A percentile compares a stretch with the other conserved stretches of the same genome.
Conservation (phyloP, 2,113 vertebrate genomes). For the Sturnira hondurensis region DNA sequence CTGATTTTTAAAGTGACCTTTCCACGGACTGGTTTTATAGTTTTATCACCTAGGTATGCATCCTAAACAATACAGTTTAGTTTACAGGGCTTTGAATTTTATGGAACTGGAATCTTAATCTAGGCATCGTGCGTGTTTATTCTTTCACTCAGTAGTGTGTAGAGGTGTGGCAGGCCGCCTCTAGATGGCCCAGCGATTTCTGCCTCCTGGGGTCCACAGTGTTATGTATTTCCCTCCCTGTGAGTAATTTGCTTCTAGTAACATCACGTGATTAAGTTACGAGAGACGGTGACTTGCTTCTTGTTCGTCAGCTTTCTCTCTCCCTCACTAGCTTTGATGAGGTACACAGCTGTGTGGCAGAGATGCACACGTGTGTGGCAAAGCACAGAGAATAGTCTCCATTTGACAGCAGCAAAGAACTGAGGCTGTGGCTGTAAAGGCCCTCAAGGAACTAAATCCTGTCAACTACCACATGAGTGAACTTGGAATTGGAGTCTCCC, state of each 20-base stretch:
- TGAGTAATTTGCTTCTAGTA: neutral
- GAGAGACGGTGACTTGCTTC: neutral
- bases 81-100: neutral
- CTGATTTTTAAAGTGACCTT: neutral
- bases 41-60: neutral
- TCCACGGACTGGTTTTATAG: neutral
- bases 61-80: neutral
- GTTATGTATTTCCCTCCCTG: no score
- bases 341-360: neutral
- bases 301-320: neutral
- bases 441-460: neutral
- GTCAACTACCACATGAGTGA: neutral
- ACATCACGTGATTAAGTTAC: neutral
- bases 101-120: neutral
- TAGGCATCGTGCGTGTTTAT: no score
- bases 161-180: neutral
- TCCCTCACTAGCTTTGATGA: neutral
- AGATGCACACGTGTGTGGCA: neutral
- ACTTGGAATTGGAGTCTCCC: neutral
- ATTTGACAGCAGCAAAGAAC: neutral
- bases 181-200: neutral
- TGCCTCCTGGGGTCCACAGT: neutral
- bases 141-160: neutral
- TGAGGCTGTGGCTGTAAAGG: neutral
- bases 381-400: neutral